Evolutionary conservation across 1,140 invertebrate genomes (phyloP).

Genomic region (Leptonema lineaticorne): DNA sequence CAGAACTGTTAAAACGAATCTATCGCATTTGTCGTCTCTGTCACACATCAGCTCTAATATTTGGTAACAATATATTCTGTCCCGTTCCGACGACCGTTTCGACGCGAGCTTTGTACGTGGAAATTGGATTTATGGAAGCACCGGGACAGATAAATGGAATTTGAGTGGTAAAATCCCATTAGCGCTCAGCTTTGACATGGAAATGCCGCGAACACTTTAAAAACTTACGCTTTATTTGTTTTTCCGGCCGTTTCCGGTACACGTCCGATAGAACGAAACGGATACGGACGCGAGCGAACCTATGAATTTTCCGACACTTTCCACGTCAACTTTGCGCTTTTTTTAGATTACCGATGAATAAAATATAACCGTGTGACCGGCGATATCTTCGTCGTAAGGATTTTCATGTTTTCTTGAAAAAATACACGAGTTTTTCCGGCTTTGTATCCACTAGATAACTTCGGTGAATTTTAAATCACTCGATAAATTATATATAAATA

Average conservation of each 20-base stretch:
- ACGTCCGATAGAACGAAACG: too few relatives aligned
- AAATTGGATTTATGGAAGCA: constrained; percentile 30
- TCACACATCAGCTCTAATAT: background rate
- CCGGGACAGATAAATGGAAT: constrained; percentile 35
- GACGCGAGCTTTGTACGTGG: constrained; percentile 21
- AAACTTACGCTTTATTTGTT: constrained; percentile 12
- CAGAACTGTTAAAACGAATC: constrained; percentile 9
- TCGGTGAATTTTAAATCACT: too few relatives aligned
- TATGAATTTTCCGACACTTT: too few relatives aligned
- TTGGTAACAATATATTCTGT: background rate
- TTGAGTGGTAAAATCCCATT: constrained; percentile 35
- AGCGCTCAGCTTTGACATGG: constrained; percentile 28
- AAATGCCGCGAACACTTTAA: constrained; percentile 17
- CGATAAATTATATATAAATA: too few relatives aligned
- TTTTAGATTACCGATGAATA: too few relatives aligned
- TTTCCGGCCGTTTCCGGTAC: background rate
- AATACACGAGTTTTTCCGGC: too few relatives aligned
- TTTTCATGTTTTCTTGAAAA: too few relatives aligned
- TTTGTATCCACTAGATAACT: too few relatives aligned
- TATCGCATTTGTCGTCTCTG: background rate
- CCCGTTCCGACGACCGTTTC: constrained; percentile 3
- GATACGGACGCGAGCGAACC: too few relatives aligned
- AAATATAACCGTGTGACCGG: too few relatives aligned
- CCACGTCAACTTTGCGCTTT: too few relatives aligned
- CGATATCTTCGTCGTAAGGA: too few relatives aligned